Percentiles rank a stretch among this genome's conserved stretches.
Evolutionary conservation across 2,888 invertebrate species (phyloP).

Genomic region (Carpatolechia fugitivella): DNA sequence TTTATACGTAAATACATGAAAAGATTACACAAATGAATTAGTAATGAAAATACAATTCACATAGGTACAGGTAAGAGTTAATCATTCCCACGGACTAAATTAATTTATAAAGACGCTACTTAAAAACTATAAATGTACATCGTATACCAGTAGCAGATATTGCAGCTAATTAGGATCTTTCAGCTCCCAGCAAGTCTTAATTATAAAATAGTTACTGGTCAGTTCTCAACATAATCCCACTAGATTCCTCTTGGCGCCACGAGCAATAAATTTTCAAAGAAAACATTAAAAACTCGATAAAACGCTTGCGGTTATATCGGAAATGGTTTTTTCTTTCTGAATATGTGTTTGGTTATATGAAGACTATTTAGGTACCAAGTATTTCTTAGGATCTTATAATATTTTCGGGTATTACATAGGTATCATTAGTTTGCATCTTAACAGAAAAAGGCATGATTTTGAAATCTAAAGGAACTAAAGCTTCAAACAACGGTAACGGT

Average conservation of each 20-base stretch:
- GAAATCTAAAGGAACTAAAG: too few species aligned
- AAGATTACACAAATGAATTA: too few species aligned
- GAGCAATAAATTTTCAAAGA: slow-evolving; percentile 56
- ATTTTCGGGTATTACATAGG: too few species aligned
- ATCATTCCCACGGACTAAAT: too few species aligned
- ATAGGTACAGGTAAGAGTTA: too few species aligned
- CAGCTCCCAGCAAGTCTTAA: background rate
- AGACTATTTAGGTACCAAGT: too few species aligned
- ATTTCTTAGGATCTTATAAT: too few species aligned
- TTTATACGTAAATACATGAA: too few species aligned
- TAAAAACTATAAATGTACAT: background rate
- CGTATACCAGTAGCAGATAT: background rate
- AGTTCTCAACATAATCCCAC: background rate
- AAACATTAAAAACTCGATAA: slow-evolving; percentile 70
- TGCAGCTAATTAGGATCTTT: background rate
- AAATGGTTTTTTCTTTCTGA: slow-evolving; percentile 2
- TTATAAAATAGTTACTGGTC: slow-evolving; percentile 7
- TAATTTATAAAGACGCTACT: background rate
- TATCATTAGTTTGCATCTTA: too few species aligned
- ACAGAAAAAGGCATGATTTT: too few species aligned
- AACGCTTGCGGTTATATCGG: background rate
- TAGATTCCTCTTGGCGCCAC: slow-evolving; percentile 44
- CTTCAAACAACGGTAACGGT: too few species aligned
- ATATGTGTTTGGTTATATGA: background rate
- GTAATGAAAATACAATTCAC: too few species aligned